Conservation (phyloP, 2,888 invertebrate species). For the Cheilosia vernalis region DNA sequence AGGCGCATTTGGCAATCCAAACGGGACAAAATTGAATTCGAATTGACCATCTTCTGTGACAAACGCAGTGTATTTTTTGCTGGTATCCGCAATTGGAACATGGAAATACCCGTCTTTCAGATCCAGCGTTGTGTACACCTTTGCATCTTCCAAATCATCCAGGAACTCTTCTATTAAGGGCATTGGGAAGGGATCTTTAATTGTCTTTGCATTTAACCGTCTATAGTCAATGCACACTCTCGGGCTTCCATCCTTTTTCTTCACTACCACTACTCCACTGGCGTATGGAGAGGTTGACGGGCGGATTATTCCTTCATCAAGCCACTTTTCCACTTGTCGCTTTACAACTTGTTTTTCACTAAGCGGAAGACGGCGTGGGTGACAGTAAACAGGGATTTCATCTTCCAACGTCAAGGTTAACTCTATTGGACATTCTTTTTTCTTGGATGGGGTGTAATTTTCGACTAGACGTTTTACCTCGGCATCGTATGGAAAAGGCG, state of each 20-base stretch:
- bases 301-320: neutral
- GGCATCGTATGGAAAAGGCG: no score
- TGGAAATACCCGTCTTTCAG: conserved; percentile 58
- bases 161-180: no score
- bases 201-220: conserved; percentile 79
- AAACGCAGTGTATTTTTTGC: conserved; percentile 77
- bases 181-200: conserved; percentile 73
- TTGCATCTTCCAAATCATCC: neutral
- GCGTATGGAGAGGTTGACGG: neutral
- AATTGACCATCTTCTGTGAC: conserved; percentile 81
- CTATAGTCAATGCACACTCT: no score
- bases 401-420: no score
- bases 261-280: conserved; percentile 71
- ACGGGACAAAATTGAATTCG: no score
- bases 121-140: conserved; percentile 28
- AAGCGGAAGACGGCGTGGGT: no score
- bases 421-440: no score
- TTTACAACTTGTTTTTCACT: neutral
- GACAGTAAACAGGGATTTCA: no score
- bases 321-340: neutral
- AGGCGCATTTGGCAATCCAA: no score
- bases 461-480: no score
- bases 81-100: conserved; percentile 45
- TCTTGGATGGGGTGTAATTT: no score
- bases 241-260: conserved; percentile 58